phyloP scores from a whole-genome alignment of 2,888 invertebrate species.

The Branchellion lobata region DNA sequence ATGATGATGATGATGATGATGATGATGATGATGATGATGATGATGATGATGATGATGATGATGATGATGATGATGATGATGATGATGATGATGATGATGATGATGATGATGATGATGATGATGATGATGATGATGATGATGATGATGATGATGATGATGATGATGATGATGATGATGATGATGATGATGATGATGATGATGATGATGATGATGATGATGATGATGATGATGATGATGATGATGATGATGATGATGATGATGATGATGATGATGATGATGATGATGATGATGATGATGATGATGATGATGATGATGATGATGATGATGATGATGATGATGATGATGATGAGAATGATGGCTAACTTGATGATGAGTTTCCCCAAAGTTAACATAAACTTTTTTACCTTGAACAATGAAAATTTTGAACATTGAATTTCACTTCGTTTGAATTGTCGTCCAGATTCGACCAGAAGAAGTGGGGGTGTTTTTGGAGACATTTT shows the following conservation, averaged over 20 bases:
- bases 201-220: slow-evolving; percentile 2
- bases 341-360: neutral
- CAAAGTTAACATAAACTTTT: too few relatives aligned
- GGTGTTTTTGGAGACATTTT: too few relatives aligned
- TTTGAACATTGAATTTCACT: too few relatives aligned
- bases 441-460: too few relatives aligned
- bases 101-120: slow-evolving; percentile 46
- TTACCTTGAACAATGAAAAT: too few relatives aligned
- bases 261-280: slow-evolving; percentile 10
- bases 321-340: slow-evolving; percentile 1
- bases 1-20: too few relatives aligned
- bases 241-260: slow-evolving; percentile 14
- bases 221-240: slow-evolving; percentile 7
- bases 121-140: slow-evolving; percentile 43
- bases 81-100: slow-evolving; percentile 41
- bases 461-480: too few relatives aligned
- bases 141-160: slow-evolving; percentile 38
- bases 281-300: slow-evolving; percentile 36
- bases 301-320: neutral
- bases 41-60: too few relatives aligned
- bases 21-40: too few relatives aligned
- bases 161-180: slow-evolving; percentile 32
- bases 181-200: slow-evolving; percentile 2
- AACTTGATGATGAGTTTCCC: too few relatives aligned
- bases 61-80: slow-evolving; percentile 27